These are phyloP conservation scores for Axis porcinus DNA, from an alignment of 2,113 vertebrate genomes.

Conservation along the genomic window DNA sequence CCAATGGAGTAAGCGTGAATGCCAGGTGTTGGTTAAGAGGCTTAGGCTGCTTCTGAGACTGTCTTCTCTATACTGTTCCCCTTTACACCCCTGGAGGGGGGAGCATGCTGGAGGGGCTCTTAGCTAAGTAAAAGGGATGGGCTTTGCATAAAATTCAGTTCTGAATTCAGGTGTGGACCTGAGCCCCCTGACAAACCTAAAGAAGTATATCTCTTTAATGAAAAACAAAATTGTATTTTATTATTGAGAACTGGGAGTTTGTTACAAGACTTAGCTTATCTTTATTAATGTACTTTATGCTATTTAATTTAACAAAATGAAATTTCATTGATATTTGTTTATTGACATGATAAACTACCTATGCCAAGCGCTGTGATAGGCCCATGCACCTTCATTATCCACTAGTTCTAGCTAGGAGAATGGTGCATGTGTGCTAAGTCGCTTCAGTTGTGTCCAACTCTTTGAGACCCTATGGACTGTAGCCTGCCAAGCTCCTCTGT, in stretches of 20 bases:
- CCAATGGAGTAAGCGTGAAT: neutral
- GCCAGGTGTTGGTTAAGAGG: neutral
- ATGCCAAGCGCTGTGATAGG: neutral
- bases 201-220: neutral
- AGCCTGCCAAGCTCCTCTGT: too few species aligned
- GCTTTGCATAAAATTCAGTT: neutral
- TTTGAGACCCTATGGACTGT: too few species aligned
- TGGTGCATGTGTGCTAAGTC: neutral
- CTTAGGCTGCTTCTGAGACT: neutral
- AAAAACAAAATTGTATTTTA: neutral
- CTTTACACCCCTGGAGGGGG: neutral
- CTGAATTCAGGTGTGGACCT: neutral
- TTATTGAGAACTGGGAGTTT: neutral
- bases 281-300: neutral
- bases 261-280: neutral
- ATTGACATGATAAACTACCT: neutral
- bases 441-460: neutral
- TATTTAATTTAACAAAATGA: neutral
- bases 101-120: neutral
- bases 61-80: neutral
- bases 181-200: neutral
- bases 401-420: rapidly evolving
- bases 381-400: rapidly evolving
- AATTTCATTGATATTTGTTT: neutral
- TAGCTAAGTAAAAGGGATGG: neutral